Base-by-base conservation (phyloP, 2,888 invertebrate genomes). In the Tortrix viridana region DNA sequence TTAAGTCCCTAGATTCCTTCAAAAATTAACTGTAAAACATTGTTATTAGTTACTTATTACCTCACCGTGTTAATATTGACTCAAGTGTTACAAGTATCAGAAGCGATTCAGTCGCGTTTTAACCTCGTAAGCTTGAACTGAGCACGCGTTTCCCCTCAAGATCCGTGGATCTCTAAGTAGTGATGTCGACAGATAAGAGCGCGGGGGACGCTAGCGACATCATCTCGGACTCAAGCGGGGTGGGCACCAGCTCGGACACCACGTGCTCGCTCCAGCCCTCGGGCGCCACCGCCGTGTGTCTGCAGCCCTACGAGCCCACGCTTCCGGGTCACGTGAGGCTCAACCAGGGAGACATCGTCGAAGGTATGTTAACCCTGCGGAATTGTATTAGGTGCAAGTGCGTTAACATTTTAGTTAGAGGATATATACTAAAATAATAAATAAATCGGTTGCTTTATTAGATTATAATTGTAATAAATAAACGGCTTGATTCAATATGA, bases 211-310 rank as follows among this genome's bases (percentile, higher is more conserved):
- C 96, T 71, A 97, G 97, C 89, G 97, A 97, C 93, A 96, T 97
- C 83, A 96, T 97, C 80, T 97, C 97, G 88, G 97, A 98, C 91
- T 97, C 97, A 79, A 97, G 97, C 71, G 97, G 97, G 65, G 97
- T 98, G 64, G 97, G 97, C 69, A 97, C 97, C 43, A 95, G 96
- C 86, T 97, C 97, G 55, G 97, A 97, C 83, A 97, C 96, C 69
- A 95, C 95, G 74, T 94, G 95, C 76, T 96, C 96, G 69, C 94
- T 96, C 73, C 95, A 95, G 70, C 94, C 95, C 78, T 95, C 96
- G 53, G 82, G 82, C 72, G 96, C 97, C 75, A 97, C 96, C 56
- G 97, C 96, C 69, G 96, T 98, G 72, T 97, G 97, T 84, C 94
- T 97, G 79, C 96, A 97, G 84, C 95, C 96, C 66, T 97, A 96